A percentile compares a stretch with the other conserved stretches of the same genome.
phyloP scores from a whole-genome alignment of 1,140 invertebrate species.

The Polyergus mexicanus region DNA sequence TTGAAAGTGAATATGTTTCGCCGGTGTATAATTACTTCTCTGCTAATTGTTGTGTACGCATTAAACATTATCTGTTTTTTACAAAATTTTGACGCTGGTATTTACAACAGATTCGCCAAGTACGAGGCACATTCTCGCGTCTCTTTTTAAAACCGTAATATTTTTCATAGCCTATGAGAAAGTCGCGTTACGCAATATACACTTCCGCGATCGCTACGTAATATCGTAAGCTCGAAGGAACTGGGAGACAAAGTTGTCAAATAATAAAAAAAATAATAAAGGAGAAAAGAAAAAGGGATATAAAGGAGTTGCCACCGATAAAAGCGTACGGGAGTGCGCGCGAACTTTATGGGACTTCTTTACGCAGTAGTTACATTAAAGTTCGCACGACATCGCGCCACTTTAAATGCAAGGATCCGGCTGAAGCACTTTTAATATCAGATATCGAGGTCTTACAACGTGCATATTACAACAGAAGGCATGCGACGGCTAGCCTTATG shows the following conservation, averaged over 20 bases:
- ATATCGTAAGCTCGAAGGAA: conserved; percentile 38
- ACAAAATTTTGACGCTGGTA: neutral
- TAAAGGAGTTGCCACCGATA: neutral
- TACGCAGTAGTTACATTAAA: conserved; percentile 37
- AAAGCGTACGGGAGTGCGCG: neutral
- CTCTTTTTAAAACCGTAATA: conserved; percentile 13
- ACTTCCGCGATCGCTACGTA: conserved; percentile 23
- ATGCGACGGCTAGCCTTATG: conserved; percentile 21
- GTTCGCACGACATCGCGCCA: conserved; percentile 30
- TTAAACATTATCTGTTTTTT: neutral
- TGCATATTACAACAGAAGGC: conserved; percentile 56
- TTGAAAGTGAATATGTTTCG: neutral
- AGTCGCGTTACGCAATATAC: conserved; percentile 11
- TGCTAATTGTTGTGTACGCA: neutral
- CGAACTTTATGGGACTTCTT: conserved; percentile 53
- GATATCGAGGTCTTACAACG: conserved; percentile 48
- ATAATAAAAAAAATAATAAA: conserved; percentile 20
- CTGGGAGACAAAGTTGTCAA: conserved; percentile 32
- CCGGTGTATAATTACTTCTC: neutral
- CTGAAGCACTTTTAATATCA: conserved; percentile 60
- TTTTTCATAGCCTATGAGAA: conserved; percentile 27
- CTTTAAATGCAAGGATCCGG: conserved; percentile 45
- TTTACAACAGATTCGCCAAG: conserved; percentile 2
- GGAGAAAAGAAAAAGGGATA: neutral
- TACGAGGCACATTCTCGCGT: neutral